These are phyloP conservation scores for Tipula unca DNA, from an alignment of 2,888 invertebrate species.

Conservation along the genomic window DNA sequence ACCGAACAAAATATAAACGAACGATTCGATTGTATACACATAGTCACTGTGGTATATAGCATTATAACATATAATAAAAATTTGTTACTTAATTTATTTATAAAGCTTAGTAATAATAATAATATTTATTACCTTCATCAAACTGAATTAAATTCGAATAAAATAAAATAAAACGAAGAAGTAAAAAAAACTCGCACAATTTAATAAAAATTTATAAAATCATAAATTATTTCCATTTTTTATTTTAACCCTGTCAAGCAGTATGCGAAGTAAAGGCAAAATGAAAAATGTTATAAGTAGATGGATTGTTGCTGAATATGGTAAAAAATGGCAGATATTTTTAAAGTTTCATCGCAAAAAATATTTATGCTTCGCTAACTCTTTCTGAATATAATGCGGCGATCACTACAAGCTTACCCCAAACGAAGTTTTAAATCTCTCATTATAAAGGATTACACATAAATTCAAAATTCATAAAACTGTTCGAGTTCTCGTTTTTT, in stretches of 20 bases:
- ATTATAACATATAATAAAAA: background rate
- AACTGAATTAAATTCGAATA: background rate
- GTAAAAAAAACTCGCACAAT: background rate
- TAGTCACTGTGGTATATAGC: background rate
- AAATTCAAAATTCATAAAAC: no score
- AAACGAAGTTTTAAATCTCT: no score
- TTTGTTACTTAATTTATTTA: constrained; percentile 8
- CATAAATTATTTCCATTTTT: background rate
- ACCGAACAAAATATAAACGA: background rate
- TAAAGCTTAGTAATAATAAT: constrained; percentile 4
- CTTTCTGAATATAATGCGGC: no score
- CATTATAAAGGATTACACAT: no score
- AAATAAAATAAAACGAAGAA: background rate
- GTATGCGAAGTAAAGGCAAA: no score
- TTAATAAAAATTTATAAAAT: background rate
- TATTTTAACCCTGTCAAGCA: background rate
- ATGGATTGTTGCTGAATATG: no score
- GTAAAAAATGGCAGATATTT: no score
- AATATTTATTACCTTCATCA: background rate
- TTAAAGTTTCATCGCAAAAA: no score
- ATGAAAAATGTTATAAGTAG: background rate
- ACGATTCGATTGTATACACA: background rate
- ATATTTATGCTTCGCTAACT: no score
- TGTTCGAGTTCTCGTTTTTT: no score
- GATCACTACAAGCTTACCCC: no score